Evolutionary conservation across 2,113 vertebrate species (phyloP), one percentile per base, ranked within the genome.

Genomic region (Notothenia rossii): DNA sequence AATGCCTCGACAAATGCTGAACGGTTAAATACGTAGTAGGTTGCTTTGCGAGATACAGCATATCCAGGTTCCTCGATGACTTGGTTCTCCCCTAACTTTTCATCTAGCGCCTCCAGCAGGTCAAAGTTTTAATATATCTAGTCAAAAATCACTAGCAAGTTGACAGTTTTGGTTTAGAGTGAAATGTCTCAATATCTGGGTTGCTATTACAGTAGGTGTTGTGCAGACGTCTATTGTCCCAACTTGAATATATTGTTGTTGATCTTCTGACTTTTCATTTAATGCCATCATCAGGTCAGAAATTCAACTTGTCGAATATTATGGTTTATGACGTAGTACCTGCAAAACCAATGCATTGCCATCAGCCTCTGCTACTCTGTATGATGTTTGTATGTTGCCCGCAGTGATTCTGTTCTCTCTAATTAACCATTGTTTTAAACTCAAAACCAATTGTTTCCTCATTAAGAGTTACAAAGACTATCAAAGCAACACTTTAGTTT

Each of bases 361-460:
- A 58, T 14, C 33, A 62, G n/a, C 25, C 50, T 63, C 50, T 3
- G 62, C 70, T 77, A 25, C 63, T 60, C 40, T 22, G 64, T 60
- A 25, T 83, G 75, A 55, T 1, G 22, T 67, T 54, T 60, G 49
- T 29, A 29, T 29, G 29, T 29, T 29, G 46, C 13, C 81, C 48
- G 63, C 25, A 48, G 77, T 80, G 72, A 17, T 48, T 86, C 74
- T 66, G 48, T 75, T 80, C 81, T 61, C 65, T 71, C 33, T 76
- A 81, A 91, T 86, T 51, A 82, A 62, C 73, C 51, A 29, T 70
- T 18, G 20, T 82, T 85, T 40, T 83, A 69, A 78, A 86, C 58
- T 69, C 33, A 48, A 64, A 58, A 74, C 77, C 49, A 67, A 79
- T 83, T 45, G 83, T 87, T 85, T 79, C 36, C 63, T 80, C 45